Percentiles rank a stretch among this genome's conserved stretches.
Conservation (phyloP, 2,888 invertebrate species). For the Archips crataeganus region DNA sequence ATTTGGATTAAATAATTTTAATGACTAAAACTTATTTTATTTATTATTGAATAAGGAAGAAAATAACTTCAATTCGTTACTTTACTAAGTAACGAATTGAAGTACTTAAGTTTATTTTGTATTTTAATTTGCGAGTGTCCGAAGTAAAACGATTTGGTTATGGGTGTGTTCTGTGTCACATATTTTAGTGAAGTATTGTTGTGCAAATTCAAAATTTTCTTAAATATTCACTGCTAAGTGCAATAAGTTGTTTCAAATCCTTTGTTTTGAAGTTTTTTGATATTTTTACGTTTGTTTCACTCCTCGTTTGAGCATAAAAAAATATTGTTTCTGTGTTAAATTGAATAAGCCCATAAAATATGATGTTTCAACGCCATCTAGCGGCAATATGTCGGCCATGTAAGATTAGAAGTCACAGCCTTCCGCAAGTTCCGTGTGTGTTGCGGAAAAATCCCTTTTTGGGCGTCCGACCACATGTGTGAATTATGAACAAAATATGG, state of each 20-base stretch:
- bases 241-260: neutral
- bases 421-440: slow-evolving; percentile 85
- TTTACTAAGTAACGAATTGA: neutral
- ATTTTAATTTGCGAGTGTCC: slow-evolving; percentile 8
- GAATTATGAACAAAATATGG: slow-evolving; percentile 84
- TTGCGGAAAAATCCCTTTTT: slow-evolving; percentile 88
- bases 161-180: slow-evolving; percentile 25
- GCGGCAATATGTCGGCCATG: slow-evolving; percentile 68
- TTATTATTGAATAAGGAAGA: neutral
- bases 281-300: neutral
- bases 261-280: neutral
- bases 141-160: slow-evolving; percentile 27
- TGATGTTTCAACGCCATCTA: slow-evolving; percentile 73
- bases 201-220: neutral
- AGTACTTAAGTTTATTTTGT: slow-evolving; percentile 6
- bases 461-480: slow-evolving; percentile 90
- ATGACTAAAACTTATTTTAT: slow-evolving; percentile 33
- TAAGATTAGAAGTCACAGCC: slow-evolving; percentile 85
- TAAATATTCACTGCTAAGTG: too few species aligned
- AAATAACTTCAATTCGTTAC: slow-evolving; percentile 1
- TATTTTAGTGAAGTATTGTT: neutral
- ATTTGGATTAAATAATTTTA: slow-evolving; percentile 32
- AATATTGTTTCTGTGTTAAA: slow-evolving; percentile 40
- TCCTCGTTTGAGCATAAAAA: neutral
- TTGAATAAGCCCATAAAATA: slow-evolving; percentile 63